Conservation (phyloP, 2,888 invertebrate species). For the Clusia tigrina region DNA sequence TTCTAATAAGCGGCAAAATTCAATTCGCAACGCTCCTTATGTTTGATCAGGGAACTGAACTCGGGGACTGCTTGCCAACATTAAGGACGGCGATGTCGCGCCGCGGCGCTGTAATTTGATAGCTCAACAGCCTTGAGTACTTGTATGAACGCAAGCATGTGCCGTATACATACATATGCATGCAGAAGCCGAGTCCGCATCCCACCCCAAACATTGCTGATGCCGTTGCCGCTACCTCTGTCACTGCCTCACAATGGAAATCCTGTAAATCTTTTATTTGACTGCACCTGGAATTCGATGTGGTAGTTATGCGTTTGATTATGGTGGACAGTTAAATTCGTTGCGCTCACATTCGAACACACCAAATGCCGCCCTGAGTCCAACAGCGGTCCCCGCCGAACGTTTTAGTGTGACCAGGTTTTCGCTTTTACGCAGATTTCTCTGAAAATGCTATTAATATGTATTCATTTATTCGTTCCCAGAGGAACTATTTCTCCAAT, state of each 20-base stretch:
- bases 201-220: slow-evolving; percentile 25
- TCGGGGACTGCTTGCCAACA: too few relatives aligned
- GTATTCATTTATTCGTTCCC: too few relatives aligned
- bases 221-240: not conserved
- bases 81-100: too few relatives aligned
- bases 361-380: too few relatives aligned
- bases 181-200: slow-evolving; percentile 6
- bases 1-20: slow-evolving; percentile 60
- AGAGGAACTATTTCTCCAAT: too few relatives aligned
- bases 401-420: too few relatives aligned
- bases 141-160: too few relatives aligned
- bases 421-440: too few relatives aligned
- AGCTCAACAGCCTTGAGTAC: too few relatives aligned
- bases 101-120: not conserved
- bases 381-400: too few relatives aligned
- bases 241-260: slow-evolving; percentile 20
- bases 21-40: slow-evolving; percentile 56
- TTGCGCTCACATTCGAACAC: slow-evolving; percentile 15
- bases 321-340: slow-evolving; percentile 32
- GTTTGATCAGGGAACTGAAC: slow-evolving; percentile 23
- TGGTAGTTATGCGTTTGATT: slow-evolving; percentile 35
- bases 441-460: too few relatives aligned
- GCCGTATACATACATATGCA: not conserved
- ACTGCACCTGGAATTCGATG: slow-evolving; percentile 46
- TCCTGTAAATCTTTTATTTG: slow-evolving; percentile 32